Base-by-base conservation (phyloP, 2,113 vertebrate genomes). In the Epinephelus cyanopodus region DNA sequence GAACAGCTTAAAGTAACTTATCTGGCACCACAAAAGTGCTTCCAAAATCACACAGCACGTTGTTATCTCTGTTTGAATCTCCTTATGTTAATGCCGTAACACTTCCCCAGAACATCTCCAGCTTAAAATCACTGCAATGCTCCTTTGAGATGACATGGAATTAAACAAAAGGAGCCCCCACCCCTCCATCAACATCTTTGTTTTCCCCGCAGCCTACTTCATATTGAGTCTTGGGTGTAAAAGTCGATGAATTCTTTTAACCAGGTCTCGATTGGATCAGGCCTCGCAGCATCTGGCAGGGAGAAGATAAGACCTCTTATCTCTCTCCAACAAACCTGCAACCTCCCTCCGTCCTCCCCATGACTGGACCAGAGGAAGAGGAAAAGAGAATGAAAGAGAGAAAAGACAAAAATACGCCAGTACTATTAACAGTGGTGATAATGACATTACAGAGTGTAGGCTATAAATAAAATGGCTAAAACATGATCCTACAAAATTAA, bases 271-370 rank as follows among this genome's bases (percentile, higher is more conserved):
- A 95, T 93, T 92, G 90, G 85, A 94, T 94, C 81, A 69, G 66
- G 70, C 66, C 88, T 86, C 75, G 77, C 65, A 88, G 72, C 56
- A 62, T 84, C 95, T 96, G 95, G 93, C 87, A 17, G 90, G 71
- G 69, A 80, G 73, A 68, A 94, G 95, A 96, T 96, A 95, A 95
- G 93, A 62, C 19, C 74, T 52, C 88, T 95, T 95, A 95, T 95
- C 94, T 94, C 72, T 54, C 23, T 77, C 69, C 25, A 47, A 85
- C 87, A 87, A 87, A 85, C 54, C 78, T 48, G 74, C 88, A 91
- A 87, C 91, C 91, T 90, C 90, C 66, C 81, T 58, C 80, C 14
- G 88, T 85, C 90, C 90, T 91, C 90, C 42, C 78, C 70, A 23
- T 68, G 81, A 71, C 70, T 74, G 62, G 84, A 82, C 50, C 54